Percentiles rank a stretch among this genome's conserved stretches.
phyloP scores from a whole-genome alignment of 2,113 vertebrate genomes.

The Plotosus lineatus region DNA sequence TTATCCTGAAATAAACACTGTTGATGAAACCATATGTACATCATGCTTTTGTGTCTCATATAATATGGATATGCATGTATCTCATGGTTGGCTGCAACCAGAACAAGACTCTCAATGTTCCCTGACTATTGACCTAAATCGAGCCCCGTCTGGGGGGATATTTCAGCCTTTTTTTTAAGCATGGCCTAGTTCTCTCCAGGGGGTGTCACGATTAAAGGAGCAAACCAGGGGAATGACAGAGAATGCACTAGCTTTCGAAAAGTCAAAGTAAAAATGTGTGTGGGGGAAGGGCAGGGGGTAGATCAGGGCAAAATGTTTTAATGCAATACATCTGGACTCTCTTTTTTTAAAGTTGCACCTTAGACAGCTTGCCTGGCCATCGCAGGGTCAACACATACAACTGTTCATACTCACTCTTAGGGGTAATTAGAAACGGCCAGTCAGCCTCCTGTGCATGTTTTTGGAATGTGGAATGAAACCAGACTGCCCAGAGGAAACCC shows the following conservation, averaged over 20 bases:
- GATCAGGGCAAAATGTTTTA: background rate
- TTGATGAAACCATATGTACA: no score
- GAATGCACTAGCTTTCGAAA: background rate
- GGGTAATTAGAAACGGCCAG: no score
- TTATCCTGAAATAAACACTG: background rate
- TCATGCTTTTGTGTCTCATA: background rate
- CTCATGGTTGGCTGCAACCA: background rate
- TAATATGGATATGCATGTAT: background rate
- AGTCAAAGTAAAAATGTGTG: background rate
- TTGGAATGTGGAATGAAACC: no score
- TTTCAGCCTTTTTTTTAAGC: background rate
- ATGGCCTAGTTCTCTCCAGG: constrained; percentile 12
- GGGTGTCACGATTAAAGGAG: background rate
- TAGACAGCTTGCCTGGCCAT: no score
- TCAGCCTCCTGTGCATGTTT: no score
- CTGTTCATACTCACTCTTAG: no score
- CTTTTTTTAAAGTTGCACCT: background rate
- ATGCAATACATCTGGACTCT: background rate
- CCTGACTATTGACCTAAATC: constrained; percentile 23
- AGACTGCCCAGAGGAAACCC: no score
- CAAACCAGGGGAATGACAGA: background rate
- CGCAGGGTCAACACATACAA: no score
- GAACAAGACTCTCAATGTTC: background rate
- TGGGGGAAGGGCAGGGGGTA: no score
- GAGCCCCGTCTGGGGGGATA: background rate